Evolutionary conservation across 2,888 invertebrate genomes (phyloP), one percentile per base, ranked within the genome.

Genomic region (Leucania comma): DNA sequence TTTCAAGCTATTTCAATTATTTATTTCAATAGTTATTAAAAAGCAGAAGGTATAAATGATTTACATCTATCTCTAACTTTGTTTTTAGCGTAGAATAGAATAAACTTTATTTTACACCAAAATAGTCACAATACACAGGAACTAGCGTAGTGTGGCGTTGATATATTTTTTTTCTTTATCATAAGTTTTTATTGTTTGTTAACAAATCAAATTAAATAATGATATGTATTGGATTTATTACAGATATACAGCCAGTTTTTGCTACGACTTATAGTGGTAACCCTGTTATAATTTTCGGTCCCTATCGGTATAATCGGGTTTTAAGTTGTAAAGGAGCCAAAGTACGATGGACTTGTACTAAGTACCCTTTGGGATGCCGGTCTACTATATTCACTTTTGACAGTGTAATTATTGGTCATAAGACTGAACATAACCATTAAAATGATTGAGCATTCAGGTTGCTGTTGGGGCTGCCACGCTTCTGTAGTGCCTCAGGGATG

Each of bases 321-420:
- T 32, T 69, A 24, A n/a, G 26, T 20, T 61, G 59, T 10, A 80
- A 48, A 46, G 80, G 71, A 9, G 22, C 64, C 5, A 78, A 67
- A 67, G 71, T 66, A 12, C 53, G 80, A 14, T 78, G 78, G 80
- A 63, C 54, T 20, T 78, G 78, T 58, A 75, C 57, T 20, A 20
- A 60, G 10, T 50, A 54, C 20, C 51, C 66, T 4, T 2, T 0
- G 3, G 73, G 79, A 0, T 75, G 75, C 2, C 46, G 79, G 12
- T 72, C 75, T 1, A 53, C 56, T 17, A 67, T 78, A 1, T 20
- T 61, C 17, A 80, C 78, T n/a, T 9, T 80, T n/a, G 22, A 78
- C 2, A 54, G 48, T 65, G 38, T 58, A 0, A 54, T 76, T 22
- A 6, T 76, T 14, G 24, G n/a, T 8, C 50, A 67, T 59, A 74